Base-by-base conservation (phyloP, 1,140 invertebrate genomes). In the Neoseiulus cucumeris region DNA sequence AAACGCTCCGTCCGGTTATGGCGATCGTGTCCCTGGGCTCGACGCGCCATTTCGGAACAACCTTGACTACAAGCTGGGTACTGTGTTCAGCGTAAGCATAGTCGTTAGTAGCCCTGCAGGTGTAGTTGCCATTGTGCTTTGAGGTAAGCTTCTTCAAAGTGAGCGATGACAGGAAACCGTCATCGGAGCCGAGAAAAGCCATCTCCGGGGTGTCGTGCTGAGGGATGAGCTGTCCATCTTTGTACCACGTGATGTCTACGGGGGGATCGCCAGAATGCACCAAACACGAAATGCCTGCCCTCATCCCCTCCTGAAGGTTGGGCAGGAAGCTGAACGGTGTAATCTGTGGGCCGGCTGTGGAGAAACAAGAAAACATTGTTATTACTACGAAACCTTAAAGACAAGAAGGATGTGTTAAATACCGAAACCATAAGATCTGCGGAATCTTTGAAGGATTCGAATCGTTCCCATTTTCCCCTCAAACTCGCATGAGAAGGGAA, bases 11-110 rank as follows among this genome's bases (percentile, higher is more conserved):
- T 1, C 87, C 87, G 4, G 89, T 84, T 2, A 89, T 85, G 2
- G 89, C 88, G 68, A 84, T 88, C 5, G 86, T 82, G 72, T 95
- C 89, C 70, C 83, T 80, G 0, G 91, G 91, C 73, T 93, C 89
- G 67, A 89, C 79, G 1, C 88, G 82, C 91, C 91, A 96, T 72
- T 85, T 82, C 14, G 91, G 90, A 9, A 90, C 89, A 64, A 66
- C 79, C 72, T 80, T 79, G 17, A 82, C 79, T 51, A 75, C 74
- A 14, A 82, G 73, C 17, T 71, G 66, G 5, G 80, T 75, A 22
- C 78, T 79, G 70, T 77, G 76, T 65, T 71, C 76, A 6, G 74
- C 76, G 20, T 72, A 74, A 9, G 77, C 78, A 18, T 78, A 79
- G 6, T 71, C 71, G 70, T 82, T 82, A 59, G 73, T 74, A 22